These are phyloP conservation scores for Drosophila mayaguana DNA, from an alignment of 2,888 invertebrate genomes.

Conservation along the genomic window DNA sequence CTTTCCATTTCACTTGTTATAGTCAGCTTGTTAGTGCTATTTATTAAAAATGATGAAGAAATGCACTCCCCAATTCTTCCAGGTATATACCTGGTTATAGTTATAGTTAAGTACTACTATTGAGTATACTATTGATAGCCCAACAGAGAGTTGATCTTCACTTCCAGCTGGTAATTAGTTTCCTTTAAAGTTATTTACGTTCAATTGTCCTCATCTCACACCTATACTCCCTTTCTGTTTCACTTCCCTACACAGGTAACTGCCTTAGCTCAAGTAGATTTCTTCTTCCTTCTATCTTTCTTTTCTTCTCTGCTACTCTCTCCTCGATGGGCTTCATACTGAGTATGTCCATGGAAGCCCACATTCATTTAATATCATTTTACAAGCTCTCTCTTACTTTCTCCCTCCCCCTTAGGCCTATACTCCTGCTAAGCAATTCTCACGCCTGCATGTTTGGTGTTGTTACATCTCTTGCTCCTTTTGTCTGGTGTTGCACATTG, in stretches of 20 bases:
- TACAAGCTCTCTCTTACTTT: not conserved
- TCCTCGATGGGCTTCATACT: not conserved
- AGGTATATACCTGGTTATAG: too few relatives aligned
- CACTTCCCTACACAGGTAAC: not conserved
- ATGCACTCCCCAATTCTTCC: not conserved
- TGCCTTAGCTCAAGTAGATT: not conserved
- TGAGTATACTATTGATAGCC: too few relatives aligned
- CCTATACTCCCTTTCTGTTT: not conserved
- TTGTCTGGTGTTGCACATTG: not conserved
- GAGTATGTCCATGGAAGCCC: not conserved
- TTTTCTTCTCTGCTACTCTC: not conserved
- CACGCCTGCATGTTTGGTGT: not conserved
- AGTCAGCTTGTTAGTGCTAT: not conserved
- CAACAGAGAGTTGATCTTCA: too few relatives aligned
- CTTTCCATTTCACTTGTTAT: not conserved
- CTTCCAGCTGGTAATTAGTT: too few relatives aligned
- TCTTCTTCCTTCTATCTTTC: not conserved
- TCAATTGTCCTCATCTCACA: too few relatives aligned
- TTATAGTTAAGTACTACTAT: too few relatives aligned
- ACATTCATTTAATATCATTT: not conserved
- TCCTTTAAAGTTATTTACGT: too few relatives aligned
- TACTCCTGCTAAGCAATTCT: not conserved
- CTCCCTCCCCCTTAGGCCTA: not conserved
- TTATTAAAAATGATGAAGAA: not conserved
- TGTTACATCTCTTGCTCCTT: not conserved